Evolutionary conservation across 2,888 invertebrate species (phyloP).

Genomic region (Agonopterix arenella): DNA sequence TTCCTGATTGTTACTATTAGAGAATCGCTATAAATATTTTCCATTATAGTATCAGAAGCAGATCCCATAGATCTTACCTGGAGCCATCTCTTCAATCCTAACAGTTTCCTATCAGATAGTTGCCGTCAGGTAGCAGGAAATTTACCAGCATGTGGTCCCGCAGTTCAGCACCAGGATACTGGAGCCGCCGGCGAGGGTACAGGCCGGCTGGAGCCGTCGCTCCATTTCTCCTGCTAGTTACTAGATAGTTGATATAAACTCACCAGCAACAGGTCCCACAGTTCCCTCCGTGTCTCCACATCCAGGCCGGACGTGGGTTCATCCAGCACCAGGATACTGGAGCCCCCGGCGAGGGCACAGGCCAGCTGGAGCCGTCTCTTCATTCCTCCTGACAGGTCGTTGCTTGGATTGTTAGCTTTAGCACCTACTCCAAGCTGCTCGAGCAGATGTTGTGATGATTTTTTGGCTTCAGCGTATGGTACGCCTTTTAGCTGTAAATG

Average conservation of each 20-base stretch:
- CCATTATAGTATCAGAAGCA: too few relatives aligned
- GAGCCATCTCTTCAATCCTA: too few relatives aligned
- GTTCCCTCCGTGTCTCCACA: conserved; percentile 37
- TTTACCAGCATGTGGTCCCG: too few relatives aligned
- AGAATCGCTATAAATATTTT: too few relatives aligned
- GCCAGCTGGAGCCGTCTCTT: conserved; percentile 88
- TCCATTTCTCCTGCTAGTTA: conserved; percentile 77
- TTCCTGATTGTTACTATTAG: too few relatives aligned
- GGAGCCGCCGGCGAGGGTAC: conserved; percentile 89
- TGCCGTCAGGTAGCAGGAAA: too few relatives aligned
- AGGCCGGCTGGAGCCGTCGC: conserved; percentile 88
- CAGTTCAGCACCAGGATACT: conserved; percentile 80
- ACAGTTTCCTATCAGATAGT: too few relatives aligned
- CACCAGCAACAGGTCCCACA: conserved; percentile 39
- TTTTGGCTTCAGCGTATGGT: conserved; percentile 18
- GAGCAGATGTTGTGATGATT: conserved; percentile 21
- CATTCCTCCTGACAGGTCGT: conserved; percentile 89
- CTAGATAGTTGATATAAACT: conserved; percentile 4
- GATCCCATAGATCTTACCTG: too few relatives aligned
- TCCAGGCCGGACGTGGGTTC: conserved; percentile 82
- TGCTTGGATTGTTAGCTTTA: conserved; percentile 78
- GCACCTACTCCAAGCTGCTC: conserved; percentile 36
- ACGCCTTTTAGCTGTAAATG: conserved; percentile 48
- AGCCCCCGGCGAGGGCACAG: conserved; percentile 89
- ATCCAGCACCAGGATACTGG: conserved; percentile 81